Evolutionary conservation across 2,888 invertebrate species (phyloP), one percentile per base, ranked within the genome.

Genomic region (Chymomyza caudatula): DNA sequence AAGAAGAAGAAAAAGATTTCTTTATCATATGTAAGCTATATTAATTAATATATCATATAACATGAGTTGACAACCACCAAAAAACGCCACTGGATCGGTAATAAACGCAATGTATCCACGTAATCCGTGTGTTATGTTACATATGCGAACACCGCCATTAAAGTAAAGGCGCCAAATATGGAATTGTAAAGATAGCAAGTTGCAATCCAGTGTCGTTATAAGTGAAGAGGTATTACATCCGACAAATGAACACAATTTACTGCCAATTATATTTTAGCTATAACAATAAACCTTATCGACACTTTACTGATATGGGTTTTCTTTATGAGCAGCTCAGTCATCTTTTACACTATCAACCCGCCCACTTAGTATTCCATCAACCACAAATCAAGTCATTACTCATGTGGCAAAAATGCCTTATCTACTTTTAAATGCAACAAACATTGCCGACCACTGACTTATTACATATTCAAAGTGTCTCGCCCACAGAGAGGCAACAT

Each of bases 381-480:
- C 47, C 42, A 22, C 54, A 62, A 70, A 83, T 71, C 80, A 74
- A 79, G 83, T 69, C 78, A 70, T 84, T 83, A 71, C 49, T 69
- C 49, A 69, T 69, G 11, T 56, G 61, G n/a, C 72, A 84, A 77
- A 77, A 79, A 77, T 71, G 73, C 67, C 67, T 72, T 85, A 81
- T 81, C 80, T 77, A 77, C 77, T 82, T 81, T 78, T 67, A 63
- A 77, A 82, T 74, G 85, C 69, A 73, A 62, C 73, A 85, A 85
- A 77, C 77, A 82, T 67, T 57, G 74, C 74, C 67, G 79, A 66
- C 65, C 78, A 78, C 69, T 71, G 72, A 82, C 76, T 83, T 29
- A 82, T 85, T 82, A 79, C 70, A 85, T 85, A 82, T 77, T 78
- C 82, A 79, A 72, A 82, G 63, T 71, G 83, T 76, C 72, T 66